Percentiles rank a stretch among this genome's conserved stretches.
phyloP scores from a whole-genome alignment of 2,888 invertebrate genomes.

The Apodemia duryi region DNA sequence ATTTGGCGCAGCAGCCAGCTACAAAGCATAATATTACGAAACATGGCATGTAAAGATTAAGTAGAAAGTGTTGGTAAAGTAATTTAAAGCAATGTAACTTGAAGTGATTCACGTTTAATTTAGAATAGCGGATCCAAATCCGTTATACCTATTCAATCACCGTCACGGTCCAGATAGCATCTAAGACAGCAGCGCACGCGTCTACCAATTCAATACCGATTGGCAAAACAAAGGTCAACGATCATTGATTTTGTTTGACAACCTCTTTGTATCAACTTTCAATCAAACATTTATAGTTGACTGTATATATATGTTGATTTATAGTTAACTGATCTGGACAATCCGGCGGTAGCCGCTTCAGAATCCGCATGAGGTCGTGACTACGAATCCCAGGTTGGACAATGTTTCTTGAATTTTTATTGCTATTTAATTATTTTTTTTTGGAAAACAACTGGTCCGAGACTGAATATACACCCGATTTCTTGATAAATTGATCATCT shows the following conservation, averaged over 20 bases:
- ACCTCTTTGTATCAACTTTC: not conserved
- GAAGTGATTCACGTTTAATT: slow-evolving; percentile 1
- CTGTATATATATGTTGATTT: too few species aligned
- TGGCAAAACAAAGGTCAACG: slow-evolving; percentile 35
- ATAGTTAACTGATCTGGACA: too few species aligned
- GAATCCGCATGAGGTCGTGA: too few species aligned
- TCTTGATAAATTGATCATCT: too few species aligned
- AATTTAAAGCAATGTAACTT: not conserved
- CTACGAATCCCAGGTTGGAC: too few species aligned
- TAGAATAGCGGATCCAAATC: slow-evolving; percentile 37
- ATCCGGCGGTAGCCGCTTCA: too few species aligned
- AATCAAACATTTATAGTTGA: too few species aligned
- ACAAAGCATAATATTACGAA: not conserved
- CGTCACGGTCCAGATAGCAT: slow-evolving; percentile 49
- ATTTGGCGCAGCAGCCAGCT: not conserved
- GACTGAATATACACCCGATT: too few species aligned
- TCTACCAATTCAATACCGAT: slow-evolving; percentile 42
- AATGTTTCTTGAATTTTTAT: too few species aligned
- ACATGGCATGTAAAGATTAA: slow-evolving; percentile 2
- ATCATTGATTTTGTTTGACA: slow-evolving; percentile 29
- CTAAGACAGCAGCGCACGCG: slow-evolving; percentile 45
- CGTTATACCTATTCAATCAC: slow-evolving; percentile 33
- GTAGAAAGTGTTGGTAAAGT: slow-evolving; percentile 6
- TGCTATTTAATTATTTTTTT: too few species aligned
- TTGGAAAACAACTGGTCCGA: too few species aligned